Percentiles rank a stretch among this genome's conserved stretches.
phyloP scores from a whole-genome alignment of 1,140 invertebrate species.

The Tyrophagus putrescentiae region DNA sequence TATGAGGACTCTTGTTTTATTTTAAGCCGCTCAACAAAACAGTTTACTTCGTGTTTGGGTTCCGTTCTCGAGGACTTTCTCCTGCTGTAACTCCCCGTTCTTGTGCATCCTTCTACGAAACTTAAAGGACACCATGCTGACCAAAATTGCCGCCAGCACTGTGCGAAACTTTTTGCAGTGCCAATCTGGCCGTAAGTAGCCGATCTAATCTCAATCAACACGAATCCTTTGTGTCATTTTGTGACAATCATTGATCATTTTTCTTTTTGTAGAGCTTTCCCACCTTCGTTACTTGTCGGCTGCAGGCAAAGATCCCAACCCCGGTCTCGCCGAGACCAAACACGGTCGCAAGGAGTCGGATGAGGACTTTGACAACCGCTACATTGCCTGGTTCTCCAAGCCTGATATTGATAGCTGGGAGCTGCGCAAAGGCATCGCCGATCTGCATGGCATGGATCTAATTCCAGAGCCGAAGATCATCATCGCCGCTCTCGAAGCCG shows the following conservation, averaged over 20 bases:
- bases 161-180: background rate
- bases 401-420: slow-evolving; percentile 92
- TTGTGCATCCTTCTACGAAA: background rate
- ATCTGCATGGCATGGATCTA: slow-evolving; percentile 65
- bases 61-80: too few relatives aligned
- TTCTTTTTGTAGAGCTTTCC: slow-evolving; percentile 7
- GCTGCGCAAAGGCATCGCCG: slow-evolving; percentile 58
- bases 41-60: background rate
- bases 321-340: slow-evolving; percentile 17
- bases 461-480: slow-evolving; percentile 89
- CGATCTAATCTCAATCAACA: background rate
- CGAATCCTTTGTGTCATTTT: background rate
- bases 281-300: background rate
- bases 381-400: slow-evolving; percentile 69
- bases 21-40: background rate
- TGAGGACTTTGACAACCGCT: slow-evolving; percentile 57
- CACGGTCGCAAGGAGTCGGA: slow-evolving; percentile 36
- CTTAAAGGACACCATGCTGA: background rate
- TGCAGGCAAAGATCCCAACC: slow-evolving; percentile 10
- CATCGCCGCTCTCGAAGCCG: slow-evolving; percentile 75
- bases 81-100: too few relatives aligned
- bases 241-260: background rate
- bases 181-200: background rate
- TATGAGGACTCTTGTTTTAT: background rate
- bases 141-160: background rate